These are phyloP conservation scores for Leptinotarsa defecta DNA, from an alignment of 1,140 invertebrate species.

Conservation along the genomic window DNA sequence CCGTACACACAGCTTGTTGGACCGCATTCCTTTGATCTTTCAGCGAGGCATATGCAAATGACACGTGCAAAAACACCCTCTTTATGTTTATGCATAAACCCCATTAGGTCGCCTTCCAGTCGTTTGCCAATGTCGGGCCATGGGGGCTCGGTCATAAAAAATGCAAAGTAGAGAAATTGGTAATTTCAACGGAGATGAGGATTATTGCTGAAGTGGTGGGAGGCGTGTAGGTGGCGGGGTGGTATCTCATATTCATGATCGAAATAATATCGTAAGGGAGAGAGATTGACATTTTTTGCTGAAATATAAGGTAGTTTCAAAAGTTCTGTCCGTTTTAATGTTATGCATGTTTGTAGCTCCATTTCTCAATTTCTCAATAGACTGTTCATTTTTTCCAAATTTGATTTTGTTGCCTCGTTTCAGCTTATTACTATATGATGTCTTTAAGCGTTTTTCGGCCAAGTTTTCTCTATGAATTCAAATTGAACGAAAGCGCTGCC, in stretches of 20 bases:
- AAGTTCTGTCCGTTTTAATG: no score
- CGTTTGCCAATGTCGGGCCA: neutral
- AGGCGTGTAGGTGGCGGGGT: neutral
- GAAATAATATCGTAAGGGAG: neutral
- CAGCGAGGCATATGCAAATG: slow-evolving; percentile 13
- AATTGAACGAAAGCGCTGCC: no score
- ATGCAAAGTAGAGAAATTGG: slow-evolving; percentile 8
- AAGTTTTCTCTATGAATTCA: no score
- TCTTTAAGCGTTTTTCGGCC: no score
- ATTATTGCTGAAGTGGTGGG: neutral
- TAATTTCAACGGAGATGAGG: slow-evolving; percentile 5
- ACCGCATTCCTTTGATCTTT: slow-evolving; percentile 19
- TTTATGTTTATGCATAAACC: slow-evolving; percentile 19
- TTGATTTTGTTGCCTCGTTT: no score
- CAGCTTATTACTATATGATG: no score
- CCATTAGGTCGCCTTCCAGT: slow-evolving; percentile 9
- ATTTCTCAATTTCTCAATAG: no score
- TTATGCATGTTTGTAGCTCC: no score
- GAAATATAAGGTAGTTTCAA: no score
- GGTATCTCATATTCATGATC: neutral
- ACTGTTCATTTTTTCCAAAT: no score
- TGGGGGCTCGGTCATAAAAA: neutral
- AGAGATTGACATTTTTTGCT: no score
- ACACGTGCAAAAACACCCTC: slow-evolving; percentile 19
- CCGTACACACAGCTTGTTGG: slow-evolving; percentile 5